phyloP scores from a whole-genome alignment of 2,888 invertebrate genomes.

The Limnephilus rhombicus region DNA sequence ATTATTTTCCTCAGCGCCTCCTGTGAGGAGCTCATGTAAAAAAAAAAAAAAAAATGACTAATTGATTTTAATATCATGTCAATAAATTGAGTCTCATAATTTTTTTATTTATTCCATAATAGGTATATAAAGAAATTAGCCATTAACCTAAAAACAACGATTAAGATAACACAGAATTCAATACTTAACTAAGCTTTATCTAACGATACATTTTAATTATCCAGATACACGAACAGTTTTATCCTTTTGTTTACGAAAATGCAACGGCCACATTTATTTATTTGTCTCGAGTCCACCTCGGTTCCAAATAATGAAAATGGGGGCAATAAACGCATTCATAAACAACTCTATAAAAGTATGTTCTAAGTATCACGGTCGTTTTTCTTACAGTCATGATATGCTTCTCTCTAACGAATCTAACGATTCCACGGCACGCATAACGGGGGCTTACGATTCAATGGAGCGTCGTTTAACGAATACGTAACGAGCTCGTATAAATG shows the following conservation, averaged over 20 bases:
- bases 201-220: neutral
- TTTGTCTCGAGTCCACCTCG: slow-evolving; percentile 47
- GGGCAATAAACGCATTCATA: slow-evolving; percentile 64
- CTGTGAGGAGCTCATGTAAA: no score
- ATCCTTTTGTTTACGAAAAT: slow-evolving; percentile 46
- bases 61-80: no score
- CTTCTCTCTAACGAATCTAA: slow-evolving; percentile 53
- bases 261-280: slow-evolving; percentile 45
- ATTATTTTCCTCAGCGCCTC: no score
- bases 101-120: neutral
- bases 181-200: neutral
- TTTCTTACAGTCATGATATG: slow-evolving; percentile 61
- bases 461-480: slow-evolving; percentile 53
- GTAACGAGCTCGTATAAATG: slow-evolving; percentile 58
- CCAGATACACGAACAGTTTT: neutral
- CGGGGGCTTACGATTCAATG: slow-evolving; percentile 53
- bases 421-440: slow-evolving; percentile 57
- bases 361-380: slow-evolving; percentile 63
- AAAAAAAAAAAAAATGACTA: no score
- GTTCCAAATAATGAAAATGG: slow-evolving; percentile 56
- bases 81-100: neutral
- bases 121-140: neutral
- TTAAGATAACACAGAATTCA: neutral
- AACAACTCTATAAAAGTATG: slow-evolving; percentile 64
- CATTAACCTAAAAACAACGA: neutral